Evolutionary conservation across 2,888 invertebrate species (phyloP), one percentile per base, ranked within the genome.

Genomic region (Oscheius sp.): DNA sequence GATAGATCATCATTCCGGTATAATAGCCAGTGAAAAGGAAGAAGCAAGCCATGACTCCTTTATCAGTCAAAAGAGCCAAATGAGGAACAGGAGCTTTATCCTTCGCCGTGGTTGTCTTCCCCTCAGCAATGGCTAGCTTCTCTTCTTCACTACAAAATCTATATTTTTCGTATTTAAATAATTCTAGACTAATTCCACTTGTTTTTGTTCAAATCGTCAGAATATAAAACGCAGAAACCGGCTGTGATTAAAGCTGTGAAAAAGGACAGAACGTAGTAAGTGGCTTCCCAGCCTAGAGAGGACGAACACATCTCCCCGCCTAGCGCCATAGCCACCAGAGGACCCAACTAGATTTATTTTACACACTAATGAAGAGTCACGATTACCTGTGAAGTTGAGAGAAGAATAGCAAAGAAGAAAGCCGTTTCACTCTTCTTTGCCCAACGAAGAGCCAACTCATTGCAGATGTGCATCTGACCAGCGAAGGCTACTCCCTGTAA

Each of bases 231-330:
- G 15, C 72, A 71, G 39, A 75, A 77, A 10, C 65, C 55, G 15
- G 52, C 31, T 15, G 72, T 68, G 6, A 72, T 48, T 25, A 68
- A 12, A 33, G 73, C 42, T 20, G 75, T 75, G 15, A 70, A 42
- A 61, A 71, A 64, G 33, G 72, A 73, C 50, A 77, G 34, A 8
- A 69, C 20, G 42, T 63, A 69, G 33, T 63, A 69, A 5, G 61
- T 63, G 3, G 34, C 27, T 33, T 69, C 39, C 69, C 69, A 61
- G 8, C 61, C 61, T 29, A 73, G 70, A 31, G 73, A 69, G 17
- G 75, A 72, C 39, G 75, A 71, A 52, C 77, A 77, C 72, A 75
- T 75, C 63, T 75, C 75, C 45, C 77, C 77, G 39, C 75, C 75
- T 17, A 77, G 58, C 48, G 72, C 71, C 77, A 77, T 77, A 3